phyloP scores from a whole-genome alignment of 2,797 vertebrate genomes.

The Anomalospiza imberbis region DNA sequence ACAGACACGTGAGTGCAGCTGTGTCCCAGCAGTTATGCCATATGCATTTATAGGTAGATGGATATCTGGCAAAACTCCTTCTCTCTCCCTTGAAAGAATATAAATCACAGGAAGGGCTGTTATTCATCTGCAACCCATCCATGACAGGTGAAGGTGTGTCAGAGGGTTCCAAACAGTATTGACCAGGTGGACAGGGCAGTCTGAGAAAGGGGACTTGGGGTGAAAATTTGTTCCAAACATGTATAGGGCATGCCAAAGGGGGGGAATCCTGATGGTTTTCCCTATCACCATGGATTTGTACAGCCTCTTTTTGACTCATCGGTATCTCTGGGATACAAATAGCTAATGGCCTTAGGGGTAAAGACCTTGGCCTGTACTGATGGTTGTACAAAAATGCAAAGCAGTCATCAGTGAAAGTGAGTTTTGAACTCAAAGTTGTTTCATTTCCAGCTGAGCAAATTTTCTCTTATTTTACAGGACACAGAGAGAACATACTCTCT shows the following conservation, averaged over 20 bases:
- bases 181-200: not conserved
- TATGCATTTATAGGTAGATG: not conserved
- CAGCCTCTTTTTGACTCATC: not conserved
- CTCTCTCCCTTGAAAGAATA: not conserved
- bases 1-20: not conserved
- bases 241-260: not conserved
- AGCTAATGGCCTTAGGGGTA: not conserved
- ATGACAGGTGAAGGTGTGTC: not conserved
- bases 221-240: not conserved
- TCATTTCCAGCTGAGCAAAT: conserved; percentile 50
- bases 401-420: not conserved
- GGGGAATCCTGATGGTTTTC: not conserved
- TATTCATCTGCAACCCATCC: not conserved
- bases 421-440: conserved; percentile 25
- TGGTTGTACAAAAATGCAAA: not conserved
- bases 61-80: not conserved
- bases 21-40: not conserved
- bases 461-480: conserved; percentile 25
- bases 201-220: not conserved
- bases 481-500: conserved; percentile 25
- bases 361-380: not conserved
- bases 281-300: not conserved
- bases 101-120: not conserved
- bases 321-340: not conserved
- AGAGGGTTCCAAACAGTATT: not conserved